Conservation (phyloP, 2,113 vertebrate genomes). For the Phylloscopus whistleri region DNA sequence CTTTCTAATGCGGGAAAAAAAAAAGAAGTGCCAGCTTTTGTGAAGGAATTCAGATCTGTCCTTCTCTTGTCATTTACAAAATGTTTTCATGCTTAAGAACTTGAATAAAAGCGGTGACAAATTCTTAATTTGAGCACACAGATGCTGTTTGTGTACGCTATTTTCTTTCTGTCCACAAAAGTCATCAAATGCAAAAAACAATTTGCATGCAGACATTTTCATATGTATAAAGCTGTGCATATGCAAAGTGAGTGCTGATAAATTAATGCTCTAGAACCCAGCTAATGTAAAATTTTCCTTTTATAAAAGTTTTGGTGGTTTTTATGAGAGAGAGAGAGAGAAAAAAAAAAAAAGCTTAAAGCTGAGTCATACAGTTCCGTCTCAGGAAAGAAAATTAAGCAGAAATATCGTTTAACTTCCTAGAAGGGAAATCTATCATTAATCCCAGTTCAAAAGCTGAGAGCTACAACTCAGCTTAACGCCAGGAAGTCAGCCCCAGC, state of each 20-base stretch:
- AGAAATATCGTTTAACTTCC: neutral
- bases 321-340: neutral
- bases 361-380: neutral
- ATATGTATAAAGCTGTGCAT: neutral
- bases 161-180: slow-evolving; percentile 37
- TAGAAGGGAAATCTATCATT: neutral
- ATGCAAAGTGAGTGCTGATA: neutral
- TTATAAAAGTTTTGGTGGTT: neutral
- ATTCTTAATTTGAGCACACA: slow-evolving; percentile 13
- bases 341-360: neutral
- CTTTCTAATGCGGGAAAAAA: neutral
- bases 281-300: neutral
- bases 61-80: slow-evolving; percentile 14
- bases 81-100: neutral
- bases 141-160: neutral
- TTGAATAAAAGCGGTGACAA: slow-evolving; percentile 20
- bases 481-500: neutral
- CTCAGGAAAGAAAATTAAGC: neutral
- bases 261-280: neutral
- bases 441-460: neutral
- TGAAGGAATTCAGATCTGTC: neutral
- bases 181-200: neutral
- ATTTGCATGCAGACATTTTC: neutral
- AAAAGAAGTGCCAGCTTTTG: neutral
- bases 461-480: neutral